Base-by-base conservation (phyloP, 2,888 invertebrate genomes). In the Temnothorax ravouxi region DNA sequence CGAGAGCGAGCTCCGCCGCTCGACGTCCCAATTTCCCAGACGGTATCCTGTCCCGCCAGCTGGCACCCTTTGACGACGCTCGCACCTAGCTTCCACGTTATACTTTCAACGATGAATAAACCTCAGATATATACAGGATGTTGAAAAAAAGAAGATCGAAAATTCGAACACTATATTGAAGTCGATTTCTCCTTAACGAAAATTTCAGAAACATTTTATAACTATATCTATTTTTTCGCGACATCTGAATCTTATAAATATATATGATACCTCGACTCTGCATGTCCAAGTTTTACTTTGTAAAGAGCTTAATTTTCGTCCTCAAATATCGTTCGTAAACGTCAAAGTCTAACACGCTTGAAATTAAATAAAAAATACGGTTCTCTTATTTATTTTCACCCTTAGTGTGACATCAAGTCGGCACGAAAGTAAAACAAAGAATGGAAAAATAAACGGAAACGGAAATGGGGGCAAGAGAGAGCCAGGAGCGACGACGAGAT, bases 21-120 rank as follows among this genome's bases (percentile, higher is more conserved):
- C 88, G 88, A 89, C 89, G 91, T 91, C 90, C 91, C 92, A 92
- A 93, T 94, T 94, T 93, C 90, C 90, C 91, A 92, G 91, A 92
- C 92, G 88, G 90, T 89, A 91, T 90, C 92, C 91, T 93, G 93
- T 93, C 91, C 91, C 86, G 85, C 91, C 94, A 93, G 92, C 93
- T 93, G 93, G 91, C 91, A 91, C 92, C 88, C 90, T 89, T 87
- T 86, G 67, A 87, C 89, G 90, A 91, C 92, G 91, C 90, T 90
- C 91, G 89, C 90, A 89, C 86, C 64, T 76, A 82, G 71, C 61
- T 79, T 69, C 56, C 62, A 8, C n/a, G n/a, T 41, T 41, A 69
- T 18, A 56, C 29, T 29, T 80, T 74, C 18, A 56, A 13, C 29
- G 74, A 59, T 74, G 59, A 74, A 77, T 77, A 54, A 67, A 67